phyloP scores from a whole-genome alignment of 2,797 vertebrate genomes.

The Propithecus deckenii region DNA sequence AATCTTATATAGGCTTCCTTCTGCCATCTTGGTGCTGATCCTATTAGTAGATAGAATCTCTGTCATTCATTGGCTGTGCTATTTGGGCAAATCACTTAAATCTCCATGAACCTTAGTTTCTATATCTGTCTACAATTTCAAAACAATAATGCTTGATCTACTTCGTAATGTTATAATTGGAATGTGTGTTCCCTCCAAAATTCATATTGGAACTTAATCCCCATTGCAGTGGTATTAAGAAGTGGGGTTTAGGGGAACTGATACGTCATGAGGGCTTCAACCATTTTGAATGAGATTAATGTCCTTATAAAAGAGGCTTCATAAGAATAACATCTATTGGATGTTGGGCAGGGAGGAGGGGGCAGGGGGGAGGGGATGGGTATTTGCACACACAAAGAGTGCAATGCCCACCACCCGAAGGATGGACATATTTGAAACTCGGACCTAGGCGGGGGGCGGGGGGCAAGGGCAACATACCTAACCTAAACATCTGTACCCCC shows the following conservation, averaged over 20 bases:
- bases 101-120: not conserved
- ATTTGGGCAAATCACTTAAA: not conserved
- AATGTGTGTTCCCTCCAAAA: not conserved
- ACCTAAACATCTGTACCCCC: no score
- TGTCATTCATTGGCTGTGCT: not conserved
- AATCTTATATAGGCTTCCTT: not conserved
- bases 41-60: not conserved
- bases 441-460: no score
- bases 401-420: no score
- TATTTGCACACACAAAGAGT: no score
- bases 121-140: not conserved
- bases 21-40: not conserved
- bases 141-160: not conserved
- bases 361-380: no score
- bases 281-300: not conserved
- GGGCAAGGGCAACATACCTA: no score
- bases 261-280: not conserved
- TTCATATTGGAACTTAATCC: not conserved
- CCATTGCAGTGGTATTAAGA: not conserved
- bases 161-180: not conserved
- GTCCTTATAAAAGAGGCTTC: not conserved
- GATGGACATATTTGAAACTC: no score
- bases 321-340: no score
- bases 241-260: not conserved
- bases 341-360: no score